Percentiles rank a stretch among this genome's conserved stretches.
Conservation (phyloP, 2,888 invertebrate species). For the Argyra leucocephala region DNA sequence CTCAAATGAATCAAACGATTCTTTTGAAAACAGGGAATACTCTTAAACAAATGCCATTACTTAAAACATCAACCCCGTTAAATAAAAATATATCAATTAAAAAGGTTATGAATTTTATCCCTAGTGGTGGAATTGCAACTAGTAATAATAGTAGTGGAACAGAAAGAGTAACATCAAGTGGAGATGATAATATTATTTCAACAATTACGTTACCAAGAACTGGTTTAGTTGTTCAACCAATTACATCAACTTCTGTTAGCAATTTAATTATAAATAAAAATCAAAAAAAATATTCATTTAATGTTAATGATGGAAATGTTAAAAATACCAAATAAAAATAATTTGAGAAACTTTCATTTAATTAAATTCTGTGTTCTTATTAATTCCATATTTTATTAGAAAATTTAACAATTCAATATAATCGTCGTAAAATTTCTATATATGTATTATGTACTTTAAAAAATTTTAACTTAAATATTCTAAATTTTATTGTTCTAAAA, state of each 20-base stretch:
- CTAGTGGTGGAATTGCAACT: background rate
- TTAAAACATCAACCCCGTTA: slow-evolving; percentile 29
- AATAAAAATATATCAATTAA: slow-evolving; percentile 35
- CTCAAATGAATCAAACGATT: slow-evolving; percentile 27
- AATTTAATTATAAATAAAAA: slow-evolving; percentile 6
- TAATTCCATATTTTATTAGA: too few species aligned
- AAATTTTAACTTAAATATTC: too few species aligned
- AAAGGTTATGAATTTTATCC: slow-evolving; percentile 32
- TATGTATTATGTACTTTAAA: too few species aligned
- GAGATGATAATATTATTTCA: background rate
- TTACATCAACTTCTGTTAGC: background rate
- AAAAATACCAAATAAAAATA: background rate
- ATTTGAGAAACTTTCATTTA: too few species aligned
- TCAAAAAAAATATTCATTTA: background rate
- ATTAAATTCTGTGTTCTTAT: too few species aligned
- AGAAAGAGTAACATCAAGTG: background rate
- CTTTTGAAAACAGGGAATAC: slow-evolving; percentile 29
- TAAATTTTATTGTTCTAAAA: too few species aligned
- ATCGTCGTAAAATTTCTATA: too few species aligned
- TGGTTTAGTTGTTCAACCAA: background rate
- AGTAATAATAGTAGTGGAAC: background rate
- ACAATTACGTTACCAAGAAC: background rate
- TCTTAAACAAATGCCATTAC: slow-evolving; percentile 28
- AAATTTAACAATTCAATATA: too few species aligned
- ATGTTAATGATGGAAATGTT: slow-evolving; percentile 1